Conservation (phyloP, 2,797 vertebrate genomes). For the Masticophis lateralis region DNA sequence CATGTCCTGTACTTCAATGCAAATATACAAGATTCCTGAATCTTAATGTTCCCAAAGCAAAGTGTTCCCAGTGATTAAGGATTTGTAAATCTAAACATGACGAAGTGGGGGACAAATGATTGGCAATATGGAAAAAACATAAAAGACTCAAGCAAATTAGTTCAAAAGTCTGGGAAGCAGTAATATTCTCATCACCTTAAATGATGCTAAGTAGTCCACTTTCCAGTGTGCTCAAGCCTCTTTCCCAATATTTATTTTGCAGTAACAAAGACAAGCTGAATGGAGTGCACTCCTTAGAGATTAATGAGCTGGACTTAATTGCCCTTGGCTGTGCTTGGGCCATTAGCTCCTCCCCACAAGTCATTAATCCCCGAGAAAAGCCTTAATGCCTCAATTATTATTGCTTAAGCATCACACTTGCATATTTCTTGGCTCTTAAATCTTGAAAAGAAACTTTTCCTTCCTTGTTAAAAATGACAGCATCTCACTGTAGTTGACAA, state of each 20-base stretch:
- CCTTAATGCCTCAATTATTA: slow-evolving; percentile 60
- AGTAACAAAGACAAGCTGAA: slow-evolving; percentile 56
- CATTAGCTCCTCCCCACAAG: slow-evolving; percentile 62
- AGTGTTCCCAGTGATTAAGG: background rate
- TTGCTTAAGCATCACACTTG: slow-evolving; percentile 56
- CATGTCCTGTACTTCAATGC: background rate
- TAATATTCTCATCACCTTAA: background rate
- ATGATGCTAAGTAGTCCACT: background rate
- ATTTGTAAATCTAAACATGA: background rate
- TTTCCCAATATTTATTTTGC: slow-evolving; percentile 64
- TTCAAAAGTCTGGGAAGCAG: background rate
- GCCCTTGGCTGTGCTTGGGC: slow-evolving; percentile 57
- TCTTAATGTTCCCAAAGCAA: background rate
- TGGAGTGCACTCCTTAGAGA: slow-evolving; percentile 46
- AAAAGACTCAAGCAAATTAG: background rate
- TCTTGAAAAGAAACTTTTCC: slow-evolving; percentile 53
- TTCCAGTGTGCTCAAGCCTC: slow-evolving; percentile 16
- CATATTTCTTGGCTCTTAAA: slow-evolving; percentile 55
- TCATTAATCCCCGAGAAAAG: slow-evolving; percentile 64
- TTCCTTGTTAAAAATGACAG: slow-evolving; percentile 39
- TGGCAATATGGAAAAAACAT: background rate
- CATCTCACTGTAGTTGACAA: slow-evolving; percentile 42
- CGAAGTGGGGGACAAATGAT: background rate
- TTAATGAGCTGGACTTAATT: slow-evolving; percentile 64
- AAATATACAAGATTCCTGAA: background rate